Base-by-base conservation (phyloP, 2,888 invertebrate genomes). In the Idaea straminata region DNA sequence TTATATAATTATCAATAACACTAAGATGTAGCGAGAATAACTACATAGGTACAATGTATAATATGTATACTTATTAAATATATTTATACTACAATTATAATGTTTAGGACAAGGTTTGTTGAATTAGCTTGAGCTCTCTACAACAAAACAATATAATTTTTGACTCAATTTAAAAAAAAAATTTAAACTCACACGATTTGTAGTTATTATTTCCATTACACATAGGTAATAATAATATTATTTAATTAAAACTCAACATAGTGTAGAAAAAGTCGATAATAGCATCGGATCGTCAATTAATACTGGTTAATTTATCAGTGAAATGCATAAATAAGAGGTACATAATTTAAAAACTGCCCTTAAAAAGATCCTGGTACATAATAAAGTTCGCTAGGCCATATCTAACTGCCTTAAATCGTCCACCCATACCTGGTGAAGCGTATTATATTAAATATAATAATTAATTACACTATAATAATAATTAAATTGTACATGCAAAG, bases 401-500 rank as follows among this genome's bases (percentile, higher is more conserved):
- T 25, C 70, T 69, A 68, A 74, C 70, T 69, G 70, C 71, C 66
- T 25, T 25, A 25, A 10, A 47, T 13, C 77, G 78, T 74, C 77
- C 78, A 76, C 77, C 78, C 69, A 62, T 66, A 62, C 62, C 69
- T 74, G 78, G 82, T 79, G 82, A 80, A 74, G 72, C 77, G 79
- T 67, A 60, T 67, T n/a, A 69, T 62, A 66, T 72, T 69, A 69
- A 79, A 77, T 74, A 77, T 74, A 79, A 77, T 74, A 77, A 75
- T 68, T 72, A 68, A 58, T 62, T 64, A 70, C 35, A 61, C 65
- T 73, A 72, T 68, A 69, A 65, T 64, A 65, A 67, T 71, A 74
- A 76, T 80, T 79, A 82, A 80, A 81, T 84, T 83, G 79, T 85
- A 87, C 86, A 86, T 82, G 81, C 81, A 82, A 77, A 78, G 78